These are phyloP conservation scores for Tupaia chinensis DNA, from an alignment of 2,113 vertebrate genomes.

Conservation along the genomic window DNA sequence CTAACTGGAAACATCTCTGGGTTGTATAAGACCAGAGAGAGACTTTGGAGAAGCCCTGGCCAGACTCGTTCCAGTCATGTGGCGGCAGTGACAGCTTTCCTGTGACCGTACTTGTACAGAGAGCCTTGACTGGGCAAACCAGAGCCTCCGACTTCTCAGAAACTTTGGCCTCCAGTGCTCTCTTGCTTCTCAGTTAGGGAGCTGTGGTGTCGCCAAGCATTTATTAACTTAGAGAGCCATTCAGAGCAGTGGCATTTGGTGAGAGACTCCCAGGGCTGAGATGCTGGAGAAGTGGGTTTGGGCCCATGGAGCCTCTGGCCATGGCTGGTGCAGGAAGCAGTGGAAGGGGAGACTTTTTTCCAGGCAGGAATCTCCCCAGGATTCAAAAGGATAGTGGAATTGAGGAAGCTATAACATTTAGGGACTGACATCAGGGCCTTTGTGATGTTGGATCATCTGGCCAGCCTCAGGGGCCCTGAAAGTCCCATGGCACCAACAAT, in stretches of 20 bases:
- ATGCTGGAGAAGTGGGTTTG: background rate
- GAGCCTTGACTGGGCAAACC: slow-evolving; percentile 64
- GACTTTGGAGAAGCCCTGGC: slow-evolving; percentile 36
- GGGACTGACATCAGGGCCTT: background rate
- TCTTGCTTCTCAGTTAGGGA: background rate
- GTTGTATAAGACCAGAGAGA: slow-evolving; percentile 67
- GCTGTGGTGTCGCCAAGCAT: slow-evolving; percentile 62
- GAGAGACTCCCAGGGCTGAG: background rate
- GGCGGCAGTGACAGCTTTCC: background rate
- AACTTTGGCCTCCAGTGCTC: slow-evolving; percentile 13
- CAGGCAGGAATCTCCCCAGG: background rate
- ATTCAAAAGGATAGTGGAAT: background rate
- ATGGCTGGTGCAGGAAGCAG: background rate
- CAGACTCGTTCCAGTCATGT: slow-evolving; percentile 51
- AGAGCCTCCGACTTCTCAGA: slow-evolving; percentile 54
- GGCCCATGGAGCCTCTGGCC: background rate
- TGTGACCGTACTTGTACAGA: slow-evolving; percentile 53
- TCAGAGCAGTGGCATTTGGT: slow-evolving; percentile 58
- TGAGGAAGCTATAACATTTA: background rate
- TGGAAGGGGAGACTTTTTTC: background rate
- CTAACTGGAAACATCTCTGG: slow-evolving; percentile 49
- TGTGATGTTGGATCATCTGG: background rate
- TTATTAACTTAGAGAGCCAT: slow-evolving; percentile 67
- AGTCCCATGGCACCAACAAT: background rate
- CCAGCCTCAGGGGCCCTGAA: background rate